A percentile compares a stretch with the other conserved stretches of the same genome.
Evolutionary conservation across 2,113 vertebrate species (phyloP).

Genomic region (Burhinus oedicnemus): DNA sequence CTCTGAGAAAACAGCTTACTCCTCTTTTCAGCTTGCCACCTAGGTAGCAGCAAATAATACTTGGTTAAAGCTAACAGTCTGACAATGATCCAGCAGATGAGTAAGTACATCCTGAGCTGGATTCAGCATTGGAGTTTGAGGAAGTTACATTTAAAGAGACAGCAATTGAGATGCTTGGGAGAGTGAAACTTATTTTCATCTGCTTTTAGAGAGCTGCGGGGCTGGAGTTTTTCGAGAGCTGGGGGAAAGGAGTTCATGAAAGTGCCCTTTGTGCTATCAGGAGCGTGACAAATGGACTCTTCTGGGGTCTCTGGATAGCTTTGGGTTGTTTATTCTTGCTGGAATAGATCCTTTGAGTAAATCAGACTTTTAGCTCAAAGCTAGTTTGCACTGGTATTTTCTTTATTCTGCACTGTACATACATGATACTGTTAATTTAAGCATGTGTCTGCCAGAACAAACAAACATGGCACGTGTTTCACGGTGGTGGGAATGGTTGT

Average conservation of each 20-base stretch:
- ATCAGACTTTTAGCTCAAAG: not conserved
- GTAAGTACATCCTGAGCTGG: slow-evolving; percentile 53
- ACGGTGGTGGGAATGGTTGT: rapidly evolving
- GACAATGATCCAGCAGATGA: slow-evolving; percentile 53
- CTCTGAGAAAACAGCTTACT: not conserved
- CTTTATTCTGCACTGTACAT: not conserved
- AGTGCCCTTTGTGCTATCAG: slow-evolving; percentile 1
- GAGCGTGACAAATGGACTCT: not conserved
- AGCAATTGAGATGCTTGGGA: slow-evolving; percentile 29
- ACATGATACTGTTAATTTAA: not conserved
- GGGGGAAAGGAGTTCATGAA: not conserved
- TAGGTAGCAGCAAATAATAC: not conserved
- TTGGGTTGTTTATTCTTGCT: not conserved
- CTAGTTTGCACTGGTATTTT: not conserved
- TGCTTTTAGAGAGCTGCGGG: not conserved
- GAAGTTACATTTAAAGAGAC: slow-evolving; percentile 57
- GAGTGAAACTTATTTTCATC: not conserved
- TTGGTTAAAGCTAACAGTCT: slow-evolving; percentile 19
- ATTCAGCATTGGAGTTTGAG: slow-evolving; percentile 11
- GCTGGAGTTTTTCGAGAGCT: not conserved
- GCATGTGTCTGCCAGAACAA: not conserved
- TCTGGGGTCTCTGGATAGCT: not conserved
- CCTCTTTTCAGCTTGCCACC: not conserved
- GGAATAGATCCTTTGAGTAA: not conserved
- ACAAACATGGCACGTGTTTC: not conserved